phyloP scores from a whole-genome alignment of 2,113 vertebrate genomes.

The Leptocoma aspasia region DNA sequence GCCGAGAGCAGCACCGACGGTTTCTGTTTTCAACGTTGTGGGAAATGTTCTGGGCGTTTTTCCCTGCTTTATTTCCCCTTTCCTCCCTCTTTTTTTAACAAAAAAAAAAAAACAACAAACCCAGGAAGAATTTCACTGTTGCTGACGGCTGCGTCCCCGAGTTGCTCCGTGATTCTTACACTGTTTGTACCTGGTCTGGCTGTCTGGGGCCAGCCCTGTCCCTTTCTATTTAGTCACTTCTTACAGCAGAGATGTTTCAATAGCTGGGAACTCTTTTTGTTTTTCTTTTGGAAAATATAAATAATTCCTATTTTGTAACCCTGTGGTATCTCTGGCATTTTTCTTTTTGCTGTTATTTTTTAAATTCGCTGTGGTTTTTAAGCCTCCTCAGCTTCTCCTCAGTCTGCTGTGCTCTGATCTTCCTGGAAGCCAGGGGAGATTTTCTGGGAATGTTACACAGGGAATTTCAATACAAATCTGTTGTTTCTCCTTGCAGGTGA shows the following conservation, averaged over 20 bases:
- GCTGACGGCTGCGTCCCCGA: conserved; percentile 35
- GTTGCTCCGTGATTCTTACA: conserved; percentile 58
- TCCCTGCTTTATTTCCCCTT: conserved; percentile 59
- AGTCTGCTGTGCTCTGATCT: not conserved
- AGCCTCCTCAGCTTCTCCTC: not conserved
- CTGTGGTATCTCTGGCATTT: conserved; percentile 57
- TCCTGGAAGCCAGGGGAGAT: not conserved
- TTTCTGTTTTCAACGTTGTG: conserved; percentile 74
- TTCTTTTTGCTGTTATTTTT: not conserved
- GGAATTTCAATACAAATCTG: not conserved
- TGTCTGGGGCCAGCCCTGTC: conserved; percentile 67
- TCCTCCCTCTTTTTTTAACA: not conserved
- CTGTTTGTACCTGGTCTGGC: conserved; percentile 66
- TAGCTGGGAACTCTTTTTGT: conserved; percentile 63
- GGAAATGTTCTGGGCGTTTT: conserved; percentile 74
- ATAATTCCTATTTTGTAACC: conserved; percentile 85
- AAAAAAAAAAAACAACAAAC: not conserved
- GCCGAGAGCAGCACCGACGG: conserved; percentile 58
- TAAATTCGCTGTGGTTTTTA: not conserved
- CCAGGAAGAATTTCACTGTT: conserved; percentile 45
- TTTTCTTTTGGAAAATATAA: conserved; percentile 80
- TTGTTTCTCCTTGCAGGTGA: not conserved
- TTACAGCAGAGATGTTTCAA: conserved; percentile 72
- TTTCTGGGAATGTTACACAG: not conserved
- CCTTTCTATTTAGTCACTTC: conserved; percentile 72